Conservation (phyloP, 2,888 invertebrate species). For the Rapana venosa region DNA sequence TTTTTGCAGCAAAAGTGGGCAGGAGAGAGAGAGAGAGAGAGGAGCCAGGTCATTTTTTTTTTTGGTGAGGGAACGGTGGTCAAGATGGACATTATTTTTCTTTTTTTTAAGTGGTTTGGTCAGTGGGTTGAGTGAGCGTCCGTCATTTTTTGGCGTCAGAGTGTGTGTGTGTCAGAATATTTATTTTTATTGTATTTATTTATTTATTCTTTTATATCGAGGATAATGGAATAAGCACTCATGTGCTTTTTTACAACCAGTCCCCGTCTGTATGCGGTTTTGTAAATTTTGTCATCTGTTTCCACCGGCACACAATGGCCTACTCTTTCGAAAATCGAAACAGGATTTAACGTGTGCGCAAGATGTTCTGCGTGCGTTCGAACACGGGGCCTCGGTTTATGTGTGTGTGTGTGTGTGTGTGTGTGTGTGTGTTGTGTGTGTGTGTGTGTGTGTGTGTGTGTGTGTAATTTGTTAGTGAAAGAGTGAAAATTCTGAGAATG, state of each 20-base stretch:
- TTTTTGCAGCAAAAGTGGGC: not conserved
- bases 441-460: conserved; percentile 19
- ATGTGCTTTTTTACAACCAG: too few species aligned
- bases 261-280: too few species aligned
- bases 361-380: too few species aligned
- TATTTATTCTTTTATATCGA: too few species aligned
- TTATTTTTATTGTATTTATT: too few species aligned
- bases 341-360: too few species aligned
- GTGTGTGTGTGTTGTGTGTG: conserved; percentile 6
- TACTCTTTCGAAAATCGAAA: too few species aligned
- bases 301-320: too few species aligned
- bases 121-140: not conserved
- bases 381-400: not conserved
- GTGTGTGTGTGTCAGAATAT: too few species aligned
- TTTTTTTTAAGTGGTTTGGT: not conserved
- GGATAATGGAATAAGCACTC: too few species aligned
- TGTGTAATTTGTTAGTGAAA: not conserved
- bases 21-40: not conserved
- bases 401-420: conserved; percentile 21
- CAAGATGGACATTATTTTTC: too few species aligned
- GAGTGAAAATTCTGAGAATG: not conserved
- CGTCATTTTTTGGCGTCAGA: not conserved
- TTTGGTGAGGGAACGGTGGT: not conserved
- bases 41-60: not conserved
- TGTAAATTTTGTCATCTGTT: too few species aligned